Evolutionary conservation across 2,888 invertebrate species (phyloP), one percentile per base, ranked within the genome.

Genomic region (Sisyra nigra): DNA sequence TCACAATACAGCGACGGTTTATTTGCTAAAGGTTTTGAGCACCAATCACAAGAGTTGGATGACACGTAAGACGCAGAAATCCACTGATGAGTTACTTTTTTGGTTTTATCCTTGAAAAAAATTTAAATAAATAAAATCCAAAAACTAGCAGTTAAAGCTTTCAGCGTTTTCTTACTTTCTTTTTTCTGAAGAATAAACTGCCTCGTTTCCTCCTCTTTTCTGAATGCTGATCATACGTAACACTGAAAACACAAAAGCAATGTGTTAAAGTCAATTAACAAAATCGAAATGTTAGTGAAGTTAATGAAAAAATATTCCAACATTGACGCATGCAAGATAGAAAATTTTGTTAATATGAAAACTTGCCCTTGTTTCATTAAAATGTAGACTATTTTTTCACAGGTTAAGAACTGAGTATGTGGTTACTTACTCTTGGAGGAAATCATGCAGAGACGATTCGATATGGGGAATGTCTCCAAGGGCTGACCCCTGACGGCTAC

Each of bases 121-220:
- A 32, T 13, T 11, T 31, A 41, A 15, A 42, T 18, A 43, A 34
- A 30, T 44, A 29, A 31, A 36, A 24, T 34, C 6, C 14, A 35
- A 17, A 41, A 50, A 39, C n/a, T 43, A 49, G 50, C n/a, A n/a
- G n/a, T n/a, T n/a, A n/a, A n/a, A n/a, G n/a, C n/a, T n/a, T n/a
- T n/a, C n/a, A n/a, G n/a, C n/a, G n/a, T n/a, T n/a, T n/a, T n/a
- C n/a, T n/a, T 57, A 73, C 89, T 74, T 88, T 87, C 64, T 88
- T 89, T 66, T 89, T 91, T 50, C 89, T 77, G 60, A 89, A 91
- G 71, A 91, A 91, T 46, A 91, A 65, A 51, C 89, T 89, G 43
- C 88, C 88, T 41, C 89, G 69, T 66, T 91, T 91, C 52, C 87
- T 72, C 54, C 88, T 68, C 58, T 91, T 89, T 56, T 86, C 86